Evolutionary conservation across 2,888 invertebrate species (phyloP).

Genomic region (Mesorhabditis sp.): DNA sequence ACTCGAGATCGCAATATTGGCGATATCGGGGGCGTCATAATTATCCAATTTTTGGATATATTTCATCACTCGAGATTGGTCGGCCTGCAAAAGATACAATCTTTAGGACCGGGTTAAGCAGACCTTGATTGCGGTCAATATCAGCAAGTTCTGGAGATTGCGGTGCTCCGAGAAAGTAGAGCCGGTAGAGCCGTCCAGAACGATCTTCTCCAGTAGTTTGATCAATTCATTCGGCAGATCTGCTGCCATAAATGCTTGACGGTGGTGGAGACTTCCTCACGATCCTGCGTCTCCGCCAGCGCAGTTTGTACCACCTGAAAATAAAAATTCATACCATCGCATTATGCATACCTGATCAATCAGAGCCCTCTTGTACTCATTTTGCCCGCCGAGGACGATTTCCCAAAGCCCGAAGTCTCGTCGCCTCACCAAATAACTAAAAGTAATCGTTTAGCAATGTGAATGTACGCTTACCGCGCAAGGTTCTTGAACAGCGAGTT

Average conservation of each 20-base stretch:
- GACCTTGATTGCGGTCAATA: constrained; percentile 81
- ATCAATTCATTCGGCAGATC: constrained; percentile 97
- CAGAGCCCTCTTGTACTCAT: constrained; percentile 86
- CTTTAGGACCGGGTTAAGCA: constrained; percentile 59
- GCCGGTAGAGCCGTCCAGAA: constrained; percentile 85
- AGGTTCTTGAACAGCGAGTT: constrained; percentile 98
- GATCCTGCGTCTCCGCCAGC: constrained; percentile 89
- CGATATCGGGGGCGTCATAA: constrained; percentile 99
- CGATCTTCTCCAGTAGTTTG: constrained; percentile 95
- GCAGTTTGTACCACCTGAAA: constrained; percentile 90
- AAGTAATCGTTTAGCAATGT: not conserved
- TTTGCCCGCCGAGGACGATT: constrained; percentile 83
- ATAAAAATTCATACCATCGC: constrained; percentile 11
- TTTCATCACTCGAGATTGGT: constrained; percentile 96
- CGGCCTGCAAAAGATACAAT: constrained; percentile 69
- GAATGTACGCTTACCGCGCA: constrained; percentile 64
- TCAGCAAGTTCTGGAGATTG: constrained; percentile 91
- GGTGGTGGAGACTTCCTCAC: constrained; percentile 97
- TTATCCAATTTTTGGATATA: constrained; percentile 97
- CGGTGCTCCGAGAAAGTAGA: constrained; percentile 85
- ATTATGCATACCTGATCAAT: constrained; percentile 33
- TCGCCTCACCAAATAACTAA: constrained; percentile 80
- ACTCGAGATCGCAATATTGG: constrained; percentile 96
- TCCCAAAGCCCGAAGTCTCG: constrained; percentile 94
- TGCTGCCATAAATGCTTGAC: constrained; percentile 99